phyloP scores from a whole-genome alignment of 2,888 invertebrate species.

The Hypolimnas misippus region DNA sequence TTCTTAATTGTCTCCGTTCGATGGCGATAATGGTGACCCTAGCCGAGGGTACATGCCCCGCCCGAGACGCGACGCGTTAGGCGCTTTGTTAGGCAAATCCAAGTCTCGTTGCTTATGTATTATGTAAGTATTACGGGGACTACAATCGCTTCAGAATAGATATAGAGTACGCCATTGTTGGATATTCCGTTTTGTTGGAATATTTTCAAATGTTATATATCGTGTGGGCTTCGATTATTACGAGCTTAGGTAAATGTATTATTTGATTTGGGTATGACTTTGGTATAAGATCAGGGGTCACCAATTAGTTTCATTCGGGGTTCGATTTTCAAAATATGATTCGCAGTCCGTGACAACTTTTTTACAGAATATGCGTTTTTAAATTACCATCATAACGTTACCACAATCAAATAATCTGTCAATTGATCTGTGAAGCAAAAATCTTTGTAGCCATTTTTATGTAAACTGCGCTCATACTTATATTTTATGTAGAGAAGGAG shows the following conservation, averaged over 20 bases:
- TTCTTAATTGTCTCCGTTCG: not conserved
- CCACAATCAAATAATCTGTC: no score
- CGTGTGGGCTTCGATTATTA: slow-evolving; percentile 13
- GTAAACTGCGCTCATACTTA: no score
- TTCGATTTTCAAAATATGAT: no score
- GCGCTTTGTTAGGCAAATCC: slow-evolving; percentile 74
- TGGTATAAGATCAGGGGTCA: not conserved
- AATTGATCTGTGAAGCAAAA: no score
- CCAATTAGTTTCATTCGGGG: no score
- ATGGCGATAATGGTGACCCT: slow-evolving; percentile 38
- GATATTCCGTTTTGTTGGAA: slow-evolving; percentile 22
- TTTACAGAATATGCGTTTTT: no score
- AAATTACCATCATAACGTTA: no score
- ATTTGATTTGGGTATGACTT: not conserved
- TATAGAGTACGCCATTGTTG: slow-evolving; percentile 28
- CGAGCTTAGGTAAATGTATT: not conserved
- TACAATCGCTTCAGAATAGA: slow-evolving; percentile 32
- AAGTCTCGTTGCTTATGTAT: slow-evolving; percentile 55
- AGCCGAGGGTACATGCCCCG: slow-evolving; percentile 48
- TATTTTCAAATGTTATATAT: slow-evolving; percentile 14
- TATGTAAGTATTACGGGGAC: slow-evolving; percentile 41
- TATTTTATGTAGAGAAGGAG: no score
- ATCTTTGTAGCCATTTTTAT: no score
- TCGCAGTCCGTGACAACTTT: no score
- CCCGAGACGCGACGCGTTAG: slow-evolving; percentile 60